Base-by-base conservation (phyloP, 2,888 invertebrate species). In the Ypsolopha sequella region DNA sequence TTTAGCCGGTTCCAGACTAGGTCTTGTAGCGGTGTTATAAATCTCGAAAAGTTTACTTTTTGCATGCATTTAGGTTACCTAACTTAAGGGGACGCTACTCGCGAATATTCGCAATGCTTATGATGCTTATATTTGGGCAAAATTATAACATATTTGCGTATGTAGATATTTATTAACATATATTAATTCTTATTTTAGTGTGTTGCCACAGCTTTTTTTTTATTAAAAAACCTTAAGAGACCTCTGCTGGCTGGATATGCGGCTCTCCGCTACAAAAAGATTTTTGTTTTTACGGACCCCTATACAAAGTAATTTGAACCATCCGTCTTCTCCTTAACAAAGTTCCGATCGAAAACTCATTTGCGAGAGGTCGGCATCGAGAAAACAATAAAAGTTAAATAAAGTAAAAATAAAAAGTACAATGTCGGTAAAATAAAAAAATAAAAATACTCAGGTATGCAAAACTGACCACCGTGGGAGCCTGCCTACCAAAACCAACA, bases 331-430 rank as follows among this genome's bases (percentile, higher is more conserved):
- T 36, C 38, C 51, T 51, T 51, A 51, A 51, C 44, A 1, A n/a
- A 45, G 33, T 36, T 44, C 38, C 36, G 51, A 51, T 51, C 51
- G 38, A 44, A 45, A 51, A 51, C 51, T 51, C 45, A 51, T 51
- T 51, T 51, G 51, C 51, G 49, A 51, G 51, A 13, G 14, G 45
- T 36, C 45, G 45, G 51, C 51, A 45, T 38, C 45, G 45, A 11
- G 45, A 14, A 45, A 51, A 51, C 51, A 51, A 51, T 51, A 51
- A 51, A 51, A 45, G 45, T 45, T 36, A 51, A 51, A 51, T 38
- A 45, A 51, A 51, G n/a, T 34, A 51, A 45, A 38, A n/a, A n/a
- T 33, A 33, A 45, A 51, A 51, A 36, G 38, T 38, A 51, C 51
- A 51, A 51, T 51, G 51, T 38, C 45, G 45, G 24, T 51, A 33